Conservation (phyloP, 2,113 vertebrate species). For the Aleadryas rufinucha region DNA sequence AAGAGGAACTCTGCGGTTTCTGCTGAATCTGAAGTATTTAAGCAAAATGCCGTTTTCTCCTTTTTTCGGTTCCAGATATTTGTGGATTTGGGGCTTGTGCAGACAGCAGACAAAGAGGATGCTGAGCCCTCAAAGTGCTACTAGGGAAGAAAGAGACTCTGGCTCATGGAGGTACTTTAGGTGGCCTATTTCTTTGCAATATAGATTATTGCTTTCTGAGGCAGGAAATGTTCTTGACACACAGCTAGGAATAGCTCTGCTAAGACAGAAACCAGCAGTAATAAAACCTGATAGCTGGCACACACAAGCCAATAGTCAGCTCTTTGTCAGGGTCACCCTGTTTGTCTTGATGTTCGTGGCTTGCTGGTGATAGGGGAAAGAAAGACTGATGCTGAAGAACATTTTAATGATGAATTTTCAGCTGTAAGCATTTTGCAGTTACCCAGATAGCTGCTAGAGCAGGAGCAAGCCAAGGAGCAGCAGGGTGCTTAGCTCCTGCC, state of each 20-base stretch:
- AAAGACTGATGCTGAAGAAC: background rate
- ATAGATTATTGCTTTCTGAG: background rate
- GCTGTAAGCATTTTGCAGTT: background rate
- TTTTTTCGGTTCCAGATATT: background rate
- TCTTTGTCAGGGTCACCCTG: conserved; percentile 39
- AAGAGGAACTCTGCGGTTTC: background rate
- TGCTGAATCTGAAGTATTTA: background rate
- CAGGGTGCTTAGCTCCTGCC: background rate
- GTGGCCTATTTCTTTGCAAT: background rate
- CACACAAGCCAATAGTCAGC: conserved; percentile 1
- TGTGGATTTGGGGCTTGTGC: background rate
- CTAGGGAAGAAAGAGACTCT: background rate
- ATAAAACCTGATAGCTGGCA: conserved; percentile 25
- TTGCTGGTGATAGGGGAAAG: background rate
- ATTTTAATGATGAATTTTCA: background rate
- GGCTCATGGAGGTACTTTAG: background rate
- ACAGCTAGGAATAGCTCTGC: background rate
- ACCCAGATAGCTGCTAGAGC: background rate
- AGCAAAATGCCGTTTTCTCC: background rate
- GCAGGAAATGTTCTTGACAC: conserved; percentile 4
- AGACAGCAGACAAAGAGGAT: background rate
- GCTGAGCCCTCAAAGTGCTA: background rate
- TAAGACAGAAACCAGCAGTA: background rate
- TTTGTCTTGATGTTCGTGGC: background rate
- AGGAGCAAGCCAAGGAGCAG: background rate